Evolutionary conservation across 2,113 vertebrate genomes (phyloP).

Genomic region (Microtus ochrogaster): DNA sequence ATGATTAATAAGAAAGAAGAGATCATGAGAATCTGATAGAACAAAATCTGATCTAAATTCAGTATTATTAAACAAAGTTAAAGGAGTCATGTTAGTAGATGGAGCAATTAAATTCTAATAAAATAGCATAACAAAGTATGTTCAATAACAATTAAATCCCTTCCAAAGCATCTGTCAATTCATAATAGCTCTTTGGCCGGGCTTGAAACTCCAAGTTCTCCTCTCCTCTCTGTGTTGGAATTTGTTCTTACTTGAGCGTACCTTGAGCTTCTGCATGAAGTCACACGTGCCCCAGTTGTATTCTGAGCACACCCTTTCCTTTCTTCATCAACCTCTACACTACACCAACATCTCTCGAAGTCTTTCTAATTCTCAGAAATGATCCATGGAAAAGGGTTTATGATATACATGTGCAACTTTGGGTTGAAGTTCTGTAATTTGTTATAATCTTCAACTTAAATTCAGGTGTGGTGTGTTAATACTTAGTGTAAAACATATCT

Average conservation of each 20-base stretch:
- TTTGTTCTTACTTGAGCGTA: background rate
- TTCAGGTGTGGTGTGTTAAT: no score
- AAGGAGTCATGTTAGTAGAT: conserved; percentile 40
- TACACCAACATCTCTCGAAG: background rate
- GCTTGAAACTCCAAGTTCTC: background rate
- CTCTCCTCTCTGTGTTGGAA: background rate
- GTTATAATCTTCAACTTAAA: background rate
- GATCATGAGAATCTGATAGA: conserved; percentile 37
- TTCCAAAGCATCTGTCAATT: background rate
- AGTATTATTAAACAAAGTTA: conserved; percentile 60
- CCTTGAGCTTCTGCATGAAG: background rate
- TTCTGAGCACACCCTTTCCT: background rate
- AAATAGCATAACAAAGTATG: background rate
- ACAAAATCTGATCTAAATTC: conserved; percentile 41
- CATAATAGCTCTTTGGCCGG: background rate
- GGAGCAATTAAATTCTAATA: conserved; percentile 57
- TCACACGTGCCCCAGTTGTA: background rate
- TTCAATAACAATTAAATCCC: background rate
- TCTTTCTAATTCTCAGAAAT: background rate
- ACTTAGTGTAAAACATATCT: no score
- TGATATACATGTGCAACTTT: background rate
- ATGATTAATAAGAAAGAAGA: conserved; percentile 68
- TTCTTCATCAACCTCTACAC: no score
- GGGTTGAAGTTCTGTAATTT: background rate
- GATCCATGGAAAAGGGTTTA: background rate